Base-by-base conservation (phyloP, 1,140 invertebrate genomes). In the Copidosoma floridanum region DNA sequence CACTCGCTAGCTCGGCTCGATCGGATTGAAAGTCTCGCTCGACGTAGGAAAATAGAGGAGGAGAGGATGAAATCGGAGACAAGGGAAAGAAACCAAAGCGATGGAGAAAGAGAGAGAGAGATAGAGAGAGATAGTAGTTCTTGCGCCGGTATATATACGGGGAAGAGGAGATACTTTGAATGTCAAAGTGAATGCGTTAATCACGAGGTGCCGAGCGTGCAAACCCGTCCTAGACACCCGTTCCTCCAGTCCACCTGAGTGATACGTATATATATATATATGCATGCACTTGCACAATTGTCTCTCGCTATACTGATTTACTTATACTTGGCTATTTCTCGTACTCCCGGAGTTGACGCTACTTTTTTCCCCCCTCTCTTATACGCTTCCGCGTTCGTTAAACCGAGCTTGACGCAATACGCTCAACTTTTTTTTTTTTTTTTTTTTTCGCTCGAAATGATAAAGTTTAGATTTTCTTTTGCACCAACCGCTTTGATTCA, bases 171-270 rank as follows among this genome's bases (percentile, higher is more conserved):
- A 65, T 61, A 61, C 61, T 41, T 60, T 63, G 44, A 65, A 61
- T 64, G 64, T 65, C 67, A 61, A 63, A 65, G 63, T 51, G 60
- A 69, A 59, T 61, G 59, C 68, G 65, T 67, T 65, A 67, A 69
- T 67, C 54, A 65, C 55, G 62, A 65, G 59, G 62, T 43, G 58
- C 60, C 59, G 61, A 60, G 59, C 29, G 48, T 59, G 46, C 52
- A 68, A 66, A 68, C 63, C 57, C 65, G 65, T 65, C 63, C 56
- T 44, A 57, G 61, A 63, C 55, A 62, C 6, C 29, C 47, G 57
- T 61, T 64, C 57, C 54, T 32, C 61, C 10, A 27, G n/a, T 59
- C 24, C 43, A 40, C 18, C 32, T 27, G 23, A 21, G 38, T 26
- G n/a, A 14, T 14, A 41, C 40, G 40, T 41, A 20, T 16, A 41